Evolutionary conservation across 2,113 vertebrate species (phyloP).

Genomic region (Marmota monax): DNA sequence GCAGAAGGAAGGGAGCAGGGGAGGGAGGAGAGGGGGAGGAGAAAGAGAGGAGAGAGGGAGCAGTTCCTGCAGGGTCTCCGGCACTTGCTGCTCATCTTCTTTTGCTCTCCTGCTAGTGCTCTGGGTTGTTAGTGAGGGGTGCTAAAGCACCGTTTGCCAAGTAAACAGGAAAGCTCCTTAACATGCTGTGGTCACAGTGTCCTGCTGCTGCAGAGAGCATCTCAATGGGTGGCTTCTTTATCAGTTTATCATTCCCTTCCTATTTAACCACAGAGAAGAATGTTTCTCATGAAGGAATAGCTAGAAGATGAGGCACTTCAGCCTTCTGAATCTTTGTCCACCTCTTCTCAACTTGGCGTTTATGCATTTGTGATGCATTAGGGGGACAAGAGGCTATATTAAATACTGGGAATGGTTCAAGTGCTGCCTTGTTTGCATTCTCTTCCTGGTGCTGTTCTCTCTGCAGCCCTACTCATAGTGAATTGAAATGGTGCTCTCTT

Average conservation of each 20-base stretch:
- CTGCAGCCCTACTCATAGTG: not conserved
- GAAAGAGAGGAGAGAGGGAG: no score
- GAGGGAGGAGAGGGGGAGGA: rapidly evolving
- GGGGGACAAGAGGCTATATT: rapidly evolving
- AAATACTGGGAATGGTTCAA: no score
- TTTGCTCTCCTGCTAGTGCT: not conserved
- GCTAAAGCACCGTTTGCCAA: not conserved
- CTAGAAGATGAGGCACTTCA: not conserved
- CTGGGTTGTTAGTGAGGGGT: not conserved
- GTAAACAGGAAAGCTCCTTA: not conserved
- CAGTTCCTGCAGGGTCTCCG: no score
- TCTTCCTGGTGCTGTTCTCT: not conserved
- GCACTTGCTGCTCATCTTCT: not conserved
- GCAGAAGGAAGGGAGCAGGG: not conserved
- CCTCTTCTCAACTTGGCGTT: not conserved
- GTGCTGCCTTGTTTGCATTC: not conserved
- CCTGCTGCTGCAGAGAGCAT: not conserved
- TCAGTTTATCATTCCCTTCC: not conserved
- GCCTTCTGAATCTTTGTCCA: not conserved
- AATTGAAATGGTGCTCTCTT: not conserved
- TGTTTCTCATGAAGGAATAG: not conserved
- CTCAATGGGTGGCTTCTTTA: not conserved
- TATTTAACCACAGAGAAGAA: not conserved
- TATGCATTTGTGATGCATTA: rapidly evolving
- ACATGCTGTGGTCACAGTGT: not conserved